Percentiles rank a stretch among this genome's conserved stretches.
These are phyloP conservation scores for Carettochelys insculpta DNA, from an alignment of 2,113 vertebrate species.

Conservation along the genomic window DNA sequence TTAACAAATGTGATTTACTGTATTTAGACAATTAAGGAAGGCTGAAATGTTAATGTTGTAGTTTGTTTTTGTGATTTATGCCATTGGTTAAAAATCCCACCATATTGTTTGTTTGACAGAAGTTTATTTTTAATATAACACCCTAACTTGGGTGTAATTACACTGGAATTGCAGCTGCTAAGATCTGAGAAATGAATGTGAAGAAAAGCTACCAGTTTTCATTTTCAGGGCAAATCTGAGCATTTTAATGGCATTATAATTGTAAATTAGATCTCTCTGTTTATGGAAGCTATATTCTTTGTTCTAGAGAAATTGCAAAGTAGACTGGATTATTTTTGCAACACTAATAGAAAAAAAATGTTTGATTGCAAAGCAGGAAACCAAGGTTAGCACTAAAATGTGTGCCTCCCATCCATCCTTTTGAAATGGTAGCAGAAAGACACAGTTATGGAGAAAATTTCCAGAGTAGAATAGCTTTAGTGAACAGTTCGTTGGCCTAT, in stretches of 20 bases:
- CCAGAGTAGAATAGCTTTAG: not conserved
- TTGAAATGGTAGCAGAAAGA: rapidly evolving
- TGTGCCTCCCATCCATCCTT: too few species aligned
- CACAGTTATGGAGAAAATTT: not conserved
- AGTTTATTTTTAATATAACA: constrained; percentile 59
- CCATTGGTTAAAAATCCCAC: constrained; percentile 35
- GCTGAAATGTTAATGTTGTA: constrained; percentile 18
- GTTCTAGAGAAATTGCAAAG: constrained; percentile 23
- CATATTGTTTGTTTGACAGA: constrained; percentile 30
- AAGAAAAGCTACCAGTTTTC: constrained; percentile 49
- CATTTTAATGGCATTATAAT: constrained; percentile 55
- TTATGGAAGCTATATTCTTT: constrained; percentile 60
- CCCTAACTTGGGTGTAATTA: constrained; percentile 49
- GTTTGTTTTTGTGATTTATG: constrained; percentile 27
- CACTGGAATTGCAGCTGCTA: constrained; percentile 34
- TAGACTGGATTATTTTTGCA: constrained; percentile 1
- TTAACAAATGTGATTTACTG: constrained; percentile 63
- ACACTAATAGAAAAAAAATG: not conserved
- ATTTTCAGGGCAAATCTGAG: constrained; percentile 46
- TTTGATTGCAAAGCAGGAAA: not conserved
- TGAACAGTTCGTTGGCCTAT: not conserved
- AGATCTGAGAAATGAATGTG: constrained; percentile 44
- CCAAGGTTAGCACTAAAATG: not conserved
- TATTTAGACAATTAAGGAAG: constrained; percentile 42
- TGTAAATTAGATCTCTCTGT: constrained; percentile 55